phyloP scores from a whole-genome alignment of 2,113 vertebrate genomes.

The Pardalotus punctatus region DNA sequence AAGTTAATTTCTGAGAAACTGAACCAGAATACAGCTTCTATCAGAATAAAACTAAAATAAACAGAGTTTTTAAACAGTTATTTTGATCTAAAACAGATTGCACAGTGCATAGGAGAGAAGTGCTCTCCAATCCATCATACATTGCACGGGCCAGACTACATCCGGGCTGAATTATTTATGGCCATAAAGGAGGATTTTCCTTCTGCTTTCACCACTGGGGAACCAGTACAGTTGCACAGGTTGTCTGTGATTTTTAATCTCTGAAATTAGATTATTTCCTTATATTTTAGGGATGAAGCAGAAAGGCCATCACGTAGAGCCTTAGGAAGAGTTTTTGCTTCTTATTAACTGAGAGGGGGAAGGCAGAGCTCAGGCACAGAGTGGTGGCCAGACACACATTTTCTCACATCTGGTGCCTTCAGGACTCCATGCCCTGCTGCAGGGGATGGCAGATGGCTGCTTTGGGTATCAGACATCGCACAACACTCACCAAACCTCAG shows the following conservation, averaged over 20 bases:
- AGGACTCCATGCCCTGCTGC: neutral
- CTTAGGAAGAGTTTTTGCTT: neutral
- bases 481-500: neutral
- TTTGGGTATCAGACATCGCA: neutral
- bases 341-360: neutral
- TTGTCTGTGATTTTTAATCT: neutral
- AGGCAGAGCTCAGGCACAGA: neutral
- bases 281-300: neutral
- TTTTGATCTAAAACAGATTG: neutral
- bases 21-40: neutral
- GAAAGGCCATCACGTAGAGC: neutral
- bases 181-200: neutral
- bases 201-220: neutral
- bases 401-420: neutral
- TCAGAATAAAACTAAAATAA: neutral
- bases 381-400: neutral
- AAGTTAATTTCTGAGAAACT: neutral
- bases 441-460: neutral
- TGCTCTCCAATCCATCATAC: neutral
- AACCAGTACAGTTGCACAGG: accelerated
- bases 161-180: neutral
- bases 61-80: neutral
- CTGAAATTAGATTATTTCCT: neutral
- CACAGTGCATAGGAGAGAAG: neutral
- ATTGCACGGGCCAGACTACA: neutral